phyloP scores from a whole-genome alignment of 37 sponge, comb jelly and placozoan genomes.

The Diacarnus erythraeanus region DNA sequence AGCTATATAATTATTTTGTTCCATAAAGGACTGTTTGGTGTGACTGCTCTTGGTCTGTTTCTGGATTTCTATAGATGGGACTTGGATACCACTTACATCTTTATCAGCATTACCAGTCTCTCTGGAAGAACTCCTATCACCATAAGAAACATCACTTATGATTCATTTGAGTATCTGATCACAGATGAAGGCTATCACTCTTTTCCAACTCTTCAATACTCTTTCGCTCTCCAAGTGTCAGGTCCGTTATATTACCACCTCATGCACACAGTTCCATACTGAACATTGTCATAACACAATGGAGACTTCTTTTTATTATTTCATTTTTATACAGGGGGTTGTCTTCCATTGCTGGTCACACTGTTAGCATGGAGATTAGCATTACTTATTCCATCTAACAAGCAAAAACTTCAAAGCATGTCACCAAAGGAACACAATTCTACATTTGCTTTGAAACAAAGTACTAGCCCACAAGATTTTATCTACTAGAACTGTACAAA shows the following conservation, averaged over 20 bases:
- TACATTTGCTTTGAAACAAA: too few relatives aligned
- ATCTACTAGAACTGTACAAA: too few relatives aligned
- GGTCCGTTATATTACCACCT: conserved; percentile 7
- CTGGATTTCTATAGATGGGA: conserved; percentile 38
- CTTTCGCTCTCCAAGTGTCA: conserved; percentile 10
- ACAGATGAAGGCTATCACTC: background rate
- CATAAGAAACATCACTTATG: background rate
- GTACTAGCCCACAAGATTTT: too few relatives aligned
- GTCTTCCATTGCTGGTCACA: conserved; percentile 16
- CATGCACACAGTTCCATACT: background rate
- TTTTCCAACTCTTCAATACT: conserved; percentile 4
- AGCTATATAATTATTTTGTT: too few relatives aligned
- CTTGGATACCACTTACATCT: background rate
- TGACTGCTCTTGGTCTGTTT: conserved; percentile 18
- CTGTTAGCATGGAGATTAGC: conserved; percentile 43
- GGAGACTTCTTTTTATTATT: too few relatives aligned
- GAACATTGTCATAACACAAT: too few relatives aligned
- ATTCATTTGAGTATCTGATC: background rate
- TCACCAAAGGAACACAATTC: too few relatives aligned
- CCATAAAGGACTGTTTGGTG: conserved; percentile 17
- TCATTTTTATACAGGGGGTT: conserved; percentile 5
- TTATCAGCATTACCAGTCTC: background rate
- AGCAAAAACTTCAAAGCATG: too few relatives aligned
- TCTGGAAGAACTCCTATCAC: background rate
- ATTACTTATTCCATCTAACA: conserved; percentile 14